Conservation (phyloP, 2,113 vertebrate genomes). For the Chlamydotis undulata region DNA sequence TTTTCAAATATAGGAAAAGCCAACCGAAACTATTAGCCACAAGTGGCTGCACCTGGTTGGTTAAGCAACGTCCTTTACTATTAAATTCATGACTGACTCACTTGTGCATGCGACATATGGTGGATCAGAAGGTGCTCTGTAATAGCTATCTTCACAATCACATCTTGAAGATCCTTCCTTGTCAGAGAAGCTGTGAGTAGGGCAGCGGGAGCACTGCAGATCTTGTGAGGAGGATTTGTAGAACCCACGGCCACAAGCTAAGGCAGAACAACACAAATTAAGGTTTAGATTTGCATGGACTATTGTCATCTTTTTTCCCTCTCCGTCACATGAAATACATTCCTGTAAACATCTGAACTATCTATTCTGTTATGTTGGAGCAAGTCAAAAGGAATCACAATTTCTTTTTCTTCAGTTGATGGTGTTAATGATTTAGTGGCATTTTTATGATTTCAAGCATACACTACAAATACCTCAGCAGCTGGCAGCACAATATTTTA, state of each 20-base stretch:
- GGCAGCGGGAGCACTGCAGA: constrained; percentile 95
- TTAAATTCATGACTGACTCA: constrained; percentile 79
- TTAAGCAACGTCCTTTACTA: constrained; percentile 47
- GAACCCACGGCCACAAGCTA: constrained; percentile 95
- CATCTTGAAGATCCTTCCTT: constrained; percentile 94
- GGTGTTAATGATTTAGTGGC: neutral
- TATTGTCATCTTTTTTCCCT: neutral
- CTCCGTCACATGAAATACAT: neutral
- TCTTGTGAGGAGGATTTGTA: constrained; percentile 99
- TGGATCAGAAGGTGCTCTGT: constrained; percentile 89
- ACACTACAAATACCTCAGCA: neutral
- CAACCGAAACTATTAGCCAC: neutral
- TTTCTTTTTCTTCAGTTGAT: neutral
- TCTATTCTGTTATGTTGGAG: neutral
- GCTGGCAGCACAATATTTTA: neutral
- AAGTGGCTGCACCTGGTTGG: constrained; percentile 38
- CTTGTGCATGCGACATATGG: constrained; percentile 94
- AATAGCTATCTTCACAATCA: constrained; percentile 97
- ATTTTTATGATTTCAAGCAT: neutral
- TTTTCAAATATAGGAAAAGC: neutral
- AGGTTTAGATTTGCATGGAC: neutral
- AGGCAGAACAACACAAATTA: constrained; percentile 30
- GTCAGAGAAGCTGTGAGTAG: constrained; percentile 94
- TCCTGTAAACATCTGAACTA: neutral
- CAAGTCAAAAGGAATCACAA: neutral